Conservation (phyloP, 2,113 vertebrate species). For the Megaceryle maxima region DNA sequence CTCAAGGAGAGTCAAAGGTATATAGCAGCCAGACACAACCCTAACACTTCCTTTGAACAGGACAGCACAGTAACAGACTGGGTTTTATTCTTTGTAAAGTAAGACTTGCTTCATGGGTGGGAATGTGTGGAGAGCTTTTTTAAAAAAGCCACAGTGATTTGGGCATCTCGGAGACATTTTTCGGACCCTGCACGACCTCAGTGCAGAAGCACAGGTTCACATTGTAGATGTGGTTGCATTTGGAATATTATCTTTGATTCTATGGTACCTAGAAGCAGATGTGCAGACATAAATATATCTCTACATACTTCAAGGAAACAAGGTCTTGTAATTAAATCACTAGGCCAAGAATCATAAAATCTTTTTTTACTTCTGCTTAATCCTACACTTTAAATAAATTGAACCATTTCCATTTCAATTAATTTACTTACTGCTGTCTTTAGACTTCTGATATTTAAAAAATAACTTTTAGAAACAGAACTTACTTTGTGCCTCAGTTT, state of each 20-base stretch:
- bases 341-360: background rate
- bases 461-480: background rate
- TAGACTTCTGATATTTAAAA: background rate
- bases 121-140: background rate
- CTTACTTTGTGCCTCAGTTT: background rate
- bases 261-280: background rate
- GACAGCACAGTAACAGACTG: background rate
- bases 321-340: background rate
- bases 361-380: background rate
- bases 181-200: background rate
- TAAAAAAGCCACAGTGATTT: background rate
- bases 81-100: background rate
- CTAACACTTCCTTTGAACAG: background rate
- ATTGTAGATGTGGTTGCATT: background rate
- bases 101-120: background rate
- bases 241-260: background rate
- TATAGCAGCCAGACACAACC: background rate
- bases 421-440: background rate
- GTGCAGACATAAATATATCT: background rate
- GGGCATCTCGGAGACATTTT: background rate
- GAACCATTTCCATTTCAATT: background rate
- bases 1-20: background rate
- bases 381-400: background rate
- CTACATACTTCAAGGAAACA: background rate
- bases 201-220: background rate